Base-by-base conservation (phyloP, 2,888 invertebrate genomes). In the Trissolcus japonicus region DNA sequence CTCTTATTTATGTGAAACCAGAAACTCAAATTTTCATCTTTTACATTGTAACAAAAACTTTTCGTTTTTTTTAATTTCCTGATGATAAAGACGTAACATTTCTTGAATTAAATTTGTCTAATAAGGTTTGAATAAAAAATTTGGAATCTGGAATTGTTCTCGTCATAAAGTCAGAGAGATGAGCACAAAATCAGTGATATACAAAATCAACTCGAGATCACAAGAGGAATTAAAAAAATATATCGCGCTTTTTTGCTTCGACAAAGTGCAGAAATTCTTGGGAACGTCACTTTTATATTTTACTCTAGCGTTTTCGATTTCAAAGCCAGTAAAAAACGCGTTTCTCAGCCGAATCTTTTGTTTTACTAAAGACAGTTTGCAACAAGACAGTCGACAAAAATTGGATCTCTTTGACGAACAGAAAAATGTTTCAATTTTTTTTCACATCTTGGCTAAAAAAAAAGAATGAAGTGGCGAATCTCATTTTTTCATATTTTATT, bases 251-350 rank as follows among this genome's bases (percentile, higher is more conserved):
- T 25, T 25, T 25, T 25, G 25, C 4, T 25, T 25, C 25, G 25
- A 35, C 7, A 35, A 6, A 35, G 35, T 35, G 35, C 2, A 4
- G 9, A 50, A 71, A 71, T 62, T 67, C 4, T 72, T 63, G 63
- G 60, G 53, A 72, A 76, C 65, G 76, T 62, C 67, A 62, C 72
- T 67, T 66, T 71, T 71, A 71, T 71, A 62, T 66, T 71, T 61
- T 41, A 40, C 46, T 66, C 43, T 35, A 40, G 13, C 54, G 16
- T 59, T 69, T 55, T 19, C 59, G 48, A 50, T 61, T 29, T 55
- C 57, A 4, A 25, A 4, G 25, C 25, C 25, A 6, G 71, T 71
- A 25, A 62, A 62, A 76, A 76, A 71, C 4, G 25, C 66, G 61
- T 57, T 57, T 67, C 66, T 57, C 71, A 41, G 61, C 57, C 65